Evolutionary conservation across 2,797 vertebrate species (phyloP).

Genomic region (Caiman crocodilus): DNA sequence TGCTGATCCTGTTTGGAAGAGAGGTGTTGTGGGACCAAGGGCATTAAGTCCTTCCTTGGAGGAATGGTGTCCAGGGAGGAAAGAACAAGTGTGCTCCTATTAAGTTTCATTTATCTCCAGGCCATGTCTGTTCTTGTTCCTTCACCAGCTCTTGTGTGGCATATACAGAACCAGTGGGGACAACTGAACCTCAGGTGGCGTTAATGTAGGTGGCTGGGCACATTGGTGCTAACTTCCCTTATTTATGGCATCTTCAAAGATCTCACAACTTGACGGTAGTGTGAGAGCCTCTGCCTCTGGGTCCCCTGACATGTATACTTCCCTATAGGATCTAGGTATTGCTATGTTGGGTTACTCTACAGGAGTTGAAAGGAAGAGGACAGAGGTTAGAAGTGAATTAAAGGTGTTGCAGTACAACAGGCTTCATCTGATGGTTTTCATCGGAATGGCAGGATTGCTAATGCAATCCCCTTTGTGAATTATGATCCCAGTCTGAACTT

Average conservation of each 20-base stretch:
- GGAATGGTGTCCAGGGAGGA: neutral
- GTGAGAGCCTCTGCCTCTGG: neutral
- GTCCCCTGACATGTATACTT: conserved; percentile 20
- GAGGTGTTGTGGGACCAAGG: neutral
- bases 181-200: neutral
- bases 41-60: neutral
- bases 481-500: conserved; percentile 7
- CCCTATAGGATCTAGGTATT: conserved; percentile 23
- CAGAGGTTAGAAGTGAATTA: conserved; percentile 38
- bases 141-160: neutral
- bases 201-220: neutral
- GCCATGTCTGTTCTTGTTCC: neutral
- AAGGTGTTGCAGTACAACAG: neutral
- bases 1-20: neutral
- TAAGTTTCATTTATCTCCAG: neutral
- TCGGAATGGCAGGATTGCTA: conserved; percentile 31
- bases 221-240: conserved; percentile 15
- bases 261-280: conserved; percentile 25
- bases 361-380: neutral
- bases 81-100: neutral
- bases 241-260: conserved; percentile 39
- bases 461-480: conserved; percentile 30
- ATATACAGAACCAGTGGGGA: neutral
- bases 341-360: neutral
- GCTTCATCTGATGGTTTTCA: conserved; percentile 16